Evolutionary conservation across 2,797 vertebrate genomes (phyloP).

Genomic region (Phalanger gymnotis): DNA sequence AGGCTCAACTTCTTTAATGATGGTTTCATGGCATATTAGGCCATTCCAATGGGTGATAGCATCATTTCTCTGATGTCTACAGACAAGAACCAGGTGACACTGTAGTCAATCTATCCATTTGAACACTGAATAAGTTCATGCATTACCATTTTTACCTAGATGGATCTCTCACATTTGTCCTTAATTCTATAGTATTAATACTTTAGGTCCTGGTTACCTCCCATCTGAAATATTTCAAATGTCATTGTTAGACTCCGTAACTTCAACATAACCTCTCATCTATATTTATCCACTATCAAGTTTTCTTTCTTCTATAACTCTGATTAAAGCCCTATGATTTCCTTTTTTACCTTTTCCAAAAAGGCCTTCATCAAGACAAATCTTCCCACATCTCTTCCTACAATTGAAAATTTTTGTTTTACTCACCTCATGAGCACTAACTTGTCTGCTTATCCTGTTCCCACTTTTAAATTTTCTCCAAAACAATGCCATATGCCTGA

Average conservation of each 20-base stretch:
- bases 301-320: not conserved
- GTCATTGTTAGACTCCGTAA: constrained; percentile 3
- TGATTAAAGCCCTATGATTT: not conserved
- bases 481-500: not conserved
- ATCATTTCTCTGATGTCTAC: constrained; percentile 9
- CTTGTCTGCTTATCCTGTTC: constrained; percentile 14
- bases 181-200: not conserved
- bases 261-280: not conserved
- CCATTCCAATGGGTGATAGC: not conserved
- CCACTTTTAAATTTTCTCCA: constrained; percentile 10
- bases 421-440: not conserved
- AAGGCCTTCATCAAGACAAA: not conserved
- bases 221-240: constrained; percentile 40
- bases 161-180: constrained; percentile 34
- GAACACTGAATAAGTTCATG: constrained; percentile 22
- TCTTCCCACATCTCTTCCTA: not conserved
- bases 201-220: not conserved
- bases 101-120: not conserved
- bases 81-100: not conserved
- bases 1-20: not conserved
- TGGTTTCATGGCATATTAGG: not conserved
- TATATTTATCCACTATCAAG: not conserved
- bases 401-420: not conserved
- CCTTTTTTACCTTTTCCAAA: not conserved
- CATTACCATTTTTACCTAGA: not conserved